These are phyloP conservation scores for Potorous gilbertii DNA, from an alignment of 2,797 vertebrate species.

Conservation along the genomic window DNA sequence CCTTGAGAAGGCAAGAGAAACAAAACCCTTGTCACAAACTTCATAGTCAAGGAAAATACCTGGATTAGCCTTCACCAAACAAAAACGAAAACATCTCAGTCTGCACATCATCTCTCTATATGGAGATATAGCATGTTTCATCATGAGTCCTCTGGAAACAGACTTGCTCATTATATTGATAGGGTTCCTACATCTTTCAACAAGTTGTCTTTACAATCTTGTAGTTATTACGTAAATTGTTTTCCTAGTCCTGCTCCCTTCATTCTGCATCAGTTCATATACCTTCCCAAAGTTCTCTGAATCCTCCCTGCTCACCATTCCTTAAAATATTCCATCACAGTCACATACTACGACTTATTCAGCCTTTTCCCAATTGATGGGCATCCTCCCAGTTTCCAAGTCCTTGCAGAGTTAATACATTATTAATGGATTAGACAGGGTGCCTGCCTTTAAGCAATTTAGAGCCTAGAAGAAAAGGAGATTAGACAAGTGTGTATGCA, in stretches of 20 bases:
- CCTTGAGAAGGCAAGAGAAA: neutral
- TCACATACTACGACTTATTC: neutral
- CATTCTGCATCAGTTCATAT: neutral
- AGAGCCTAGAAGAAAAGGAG: neutral
- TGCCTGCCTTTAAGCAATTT: conserved; percentile 41
- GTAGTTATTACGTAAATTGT: neutral
- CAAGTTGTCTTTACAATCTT: neutral
- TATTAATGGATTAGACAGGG: neutral
- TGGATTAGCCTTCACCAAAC: neutral
- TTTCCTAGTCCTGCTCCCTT: neutral
- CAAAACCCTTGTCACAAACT: neutral
- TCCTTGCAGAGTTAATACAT: neutral
- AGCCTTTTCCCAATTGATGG: neutral
- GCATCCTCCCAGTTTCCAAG: neutral
- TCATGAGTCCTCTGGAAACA: neutral
- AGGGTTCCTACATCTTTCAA: neutral
- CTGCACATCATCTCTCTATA: neutral
- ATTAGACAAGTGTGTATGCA: neutral
- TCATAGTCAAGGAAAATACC: neutral
- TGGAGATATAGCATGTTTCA: neutral
- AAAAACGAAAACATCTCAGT: neutral
- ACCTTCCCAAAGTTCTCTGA: neutral
- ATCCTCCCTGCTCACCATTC: neutral
- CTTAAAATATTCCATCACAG: neutral
- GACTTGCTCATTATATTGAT: neutral